These are phyloP conservation scores for Amphibalanus amphitrite DNA, from an alignment of 1,140 invertebrate genomes.

Conservation along the genomic window DNA sequence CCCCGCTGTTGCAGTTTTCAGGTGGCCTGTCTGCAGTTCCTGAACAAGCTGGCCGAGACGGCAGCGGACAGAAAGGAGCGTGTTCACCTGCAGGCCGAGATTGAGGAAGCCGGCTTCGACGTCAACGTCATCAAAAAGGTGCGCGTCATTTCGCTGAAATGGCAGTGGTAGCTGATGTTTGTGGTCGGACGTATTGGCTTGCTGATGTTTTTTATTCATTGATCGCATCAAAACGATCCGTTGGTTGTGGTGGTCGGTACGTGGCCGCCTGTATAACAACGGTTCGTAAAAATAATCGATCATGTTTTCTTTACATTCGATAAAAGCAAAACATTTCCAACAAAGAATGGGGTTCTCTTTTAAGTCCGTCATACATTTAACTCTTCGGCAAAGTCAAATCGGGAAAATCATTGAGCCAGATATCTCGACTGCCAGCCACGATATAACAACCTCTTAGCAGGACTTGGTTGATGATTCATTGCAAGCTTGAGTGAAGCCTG, in stretches of 20 bases:
- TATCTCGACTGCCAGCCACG: too few species aligned
- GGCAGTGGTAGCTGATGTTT: constrained; percentile 4
- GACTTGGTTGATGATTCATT: too few species aligned
- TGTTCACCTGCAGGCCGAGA: constrained; percentile 74
- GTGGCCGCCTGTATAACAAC: too few species aligned
- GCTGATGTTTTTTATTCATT: constrained; percentile 5
- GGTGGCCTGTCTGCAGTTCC: constrained; percentile 61
- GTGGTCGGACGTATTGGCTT: neutral
- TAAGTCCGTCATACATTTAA: too few species aligned
- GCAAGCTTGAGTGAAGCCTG: too few species aligned
- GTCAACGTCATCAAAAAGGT: constrained; percentile 49
- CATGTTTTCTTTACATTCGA: too few species aligned
- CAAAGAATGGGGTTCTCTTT: too few species aligned
- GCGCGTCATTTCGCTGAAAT: constrained; percentile 17
- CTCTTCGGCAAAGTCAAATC: too few species aligned
- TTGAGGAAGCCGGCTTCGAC: constrained; percentile 66
- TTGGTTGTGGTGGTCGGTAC: neutral
- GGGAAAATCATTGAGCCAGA: too few species aligned
- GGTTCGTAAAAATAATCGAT: too few species aligned
- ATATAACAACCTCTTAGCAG: too few species aligned
- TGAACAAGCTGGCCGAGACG: constrained; percentile 62
- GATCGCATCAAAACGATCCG: neutral
- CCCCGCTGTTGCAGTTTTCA: constrained; percentile 32
- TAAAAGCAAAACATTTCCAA: too few species aligned
- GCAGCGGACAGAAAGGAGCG: constrained; percentile 50